Base-by-base conservation (phyloP, 2,113 vertebrate species). In the Agapornis roseicollis region DNA sequence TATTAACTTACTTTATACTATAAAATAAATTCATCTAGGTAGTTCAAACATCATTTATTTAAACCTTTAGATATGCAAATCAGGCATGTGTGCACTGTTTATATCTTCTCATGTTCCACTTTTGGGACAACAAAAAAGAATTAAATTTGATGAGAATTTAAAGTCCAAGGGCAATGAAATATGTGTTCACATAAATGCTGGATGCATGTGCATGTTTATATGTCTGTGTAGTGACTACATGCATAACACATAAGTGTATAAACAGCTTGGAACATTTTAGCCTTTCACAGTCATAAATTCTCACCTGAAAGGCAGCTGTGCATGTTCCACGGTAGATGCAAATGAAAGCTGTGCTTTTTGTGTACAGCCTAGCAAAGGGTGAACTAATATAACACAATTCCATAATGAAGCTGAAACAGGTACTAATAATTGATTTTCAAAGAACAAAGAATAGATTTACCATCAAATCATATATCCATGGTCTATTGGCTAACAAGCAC, bases 221-320 rank as follows among this genome's bases (percentile, higher is more conserved):
- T 29, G 47, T 53, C 31, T 60, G 50, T 14, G 28, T 23, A 80
- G 55, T 13, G 42, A 79, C 15, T n/a, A 24, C 58, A 18, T 52
- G 29, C 25, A 13, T 27, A 70, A 83, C 15, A 31, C 9, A 13
- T 39, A 58, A 64, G 84, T 66, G 78, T 70, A 52, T 41, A 28
- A 96, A 55, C 46, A 78, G 63, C 39, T 74, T 35, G 80, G 88
- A 84, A 94, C 88, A 78, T 39, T 64, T 63, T 63, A 83, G 81
- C 22, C 64, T 78, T 74, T 64, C 80, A 55, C 11, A 74, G 68
- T 27, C 50, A 52, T 60, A 78, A 88, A 85, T 90, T 81, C 88
- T 96, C 85, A 65, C 85, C 55, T 78, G 76, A 93, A 66, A 83
- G 85, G 91, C 91, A 94, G 90, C 88, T 85, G 74, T 55, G 58